phyloP scores from a whole-genome alignment of 1,140 invertebrate genomes.

The Bradysia coprophila region DNA sequence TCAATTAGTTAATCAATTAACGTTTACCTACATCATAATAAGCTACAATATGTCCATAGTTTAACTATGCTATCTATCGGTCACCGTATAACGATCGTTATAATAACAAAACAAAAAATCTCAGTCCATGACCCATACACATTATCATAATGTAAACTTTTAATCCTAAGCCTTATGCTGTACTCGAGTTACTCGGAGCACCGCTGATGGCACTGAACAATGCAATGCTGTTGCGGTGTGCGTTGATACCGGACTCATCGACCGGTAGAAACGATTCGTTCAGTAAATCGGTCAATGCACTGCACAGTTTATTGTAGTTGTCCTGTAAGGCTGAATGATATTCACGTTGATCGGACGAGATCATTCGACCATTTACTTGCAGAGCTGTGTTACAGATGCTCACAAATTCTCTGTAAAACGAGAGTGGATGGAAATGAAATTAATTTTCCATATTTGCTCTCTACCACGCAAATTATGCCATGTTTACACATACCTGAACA shows the following conservation, averaged over 20 bases:
- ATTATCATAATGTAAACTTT: no score
- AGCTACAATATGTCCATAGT: no score
- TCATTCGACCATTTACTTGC: constrained; percentile 70
- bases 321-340: constrained; percentile 72
- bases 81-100: no score
- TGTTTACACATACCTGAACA: constrained; percentile 49
- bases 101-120: no score
- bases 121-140: no score
- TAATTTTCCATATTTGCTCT: no score
- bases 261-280: constrained; percentile 32
- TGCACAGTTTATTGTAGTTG: constrained; percentile 72
- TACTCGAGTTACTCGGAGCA: constrained; percentile 41
- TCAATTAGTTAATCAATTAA: no score
- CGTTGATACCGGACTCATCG: constrained; percentile 15
- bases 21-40: no score
- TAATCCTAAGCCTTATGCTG: no score
- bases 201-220: constrained; percentile 48
- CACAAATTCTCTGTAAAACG: constrained; percentile 60
- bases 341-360: constrained; percentile 67
- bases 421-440: no score
- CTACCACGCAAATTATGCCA: constrained; percentile 3
- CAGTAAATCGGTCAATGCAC: constrained; percentile 49
- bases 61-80: no score
- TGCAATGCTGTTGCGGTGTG: constrained; percentile 40
- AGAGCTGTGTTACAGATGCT: constrained; percentile 70